Evolutionary conservation across 2,113 vertebrate species (phyloP), one percentile per base, ranked within the genome.

Genomic region (Cyprinodon variegatus): DNA sequence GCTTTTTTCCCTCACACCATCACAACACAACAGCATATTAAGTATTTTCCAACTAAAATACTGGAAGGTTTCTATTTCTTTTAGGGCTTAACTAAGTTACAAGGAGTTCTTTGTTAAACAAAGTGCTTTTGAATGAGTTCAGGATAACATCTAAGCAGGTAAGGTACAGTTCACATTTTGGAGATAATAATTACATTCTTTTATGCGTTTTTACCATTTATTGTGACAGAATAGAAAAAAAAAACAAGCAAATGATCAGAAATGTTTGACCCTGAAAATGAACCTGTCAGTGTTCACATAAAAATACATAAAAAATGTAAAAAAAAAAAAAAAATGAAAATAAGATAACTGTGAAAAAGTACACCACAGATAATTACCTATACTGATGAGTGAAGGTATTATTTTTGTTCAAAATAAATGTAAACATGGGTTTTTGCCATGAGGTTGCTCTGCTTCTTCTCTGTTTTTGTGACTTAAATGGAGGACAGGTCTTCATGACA

Each of bases 401-500:
- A 37, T 43, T 65, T 41, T 60, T 12, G 10, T 61, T 41, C 37
- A 1, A n/a, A 43, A 72, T 65, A 61, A 14, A 57, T 63, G 63
- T 46, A 38, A 15, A 0, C 37, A 48, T n/a, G 7, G 11, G 38
- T 29, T 46, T 62, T 13, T 68, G 39, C 46, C 61, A 59, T 87
- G 50, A 70, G 41, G 46, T 6, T 41, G 11, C 5, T 37, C 37
- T 41, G 6, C 50, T 57, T 15, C 8, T 3, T 73, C 39, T 12
- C 57, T 14, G 67, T n/a, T 46, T 9, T 36, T 15, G 11, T 0
- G 43, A 67, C 12, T 93, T 83, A 91, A 41, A 92, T 91, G 74
- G 88, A 78, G 4, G 93, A 93, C 48, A 90, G 68, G 74, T 94
- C 92, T 0, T 94, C 93, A 1, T 93, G 90, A 70, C 85, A 92